Conservation (phyloP, 2,888 invertebrate species). For the Nymphalis c-album region DNA sequence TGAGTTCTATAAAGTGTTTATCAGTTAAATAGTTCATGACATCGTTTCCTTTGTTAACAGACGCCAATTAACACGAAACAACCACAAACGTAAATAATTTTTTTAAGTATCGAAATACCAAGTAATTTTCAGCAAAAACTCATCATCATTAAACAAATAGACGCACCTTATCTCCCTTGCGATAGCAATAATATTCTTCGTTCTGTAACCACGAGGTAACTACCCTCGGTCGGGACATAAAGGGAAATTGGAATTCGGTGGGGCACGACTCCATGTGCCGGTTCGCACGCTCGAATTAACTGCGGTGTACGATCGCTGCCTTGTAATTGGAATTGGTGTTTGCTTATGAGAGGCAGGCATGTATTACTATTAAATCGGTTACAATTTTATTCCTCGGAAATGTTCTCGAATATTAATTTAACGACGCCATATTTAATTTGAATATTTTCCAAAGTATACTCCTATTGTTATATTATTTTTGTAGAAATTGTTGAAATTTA, state of each 20-base stretch:
- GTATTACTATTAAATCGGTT: conserved; percentile 5
- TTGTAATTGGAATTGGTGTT: conserved; percentile 66
- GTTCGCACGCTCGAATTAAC: conserved; percentile 63
- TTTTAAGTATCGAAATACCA: conserved; percentile 20
- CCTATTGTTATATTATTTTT: too few relatives aligned
- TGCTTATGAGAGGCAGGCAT: conserved; percentile 35
- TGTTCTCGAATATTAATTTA: not conserved
- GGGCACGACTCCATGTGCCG: conserved; percentile 50
- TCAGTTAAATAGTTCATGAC: too few relatives aligned
- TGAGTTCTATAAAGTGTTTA: too few relatives aligned
- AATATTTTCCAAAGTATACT: too few relatives aligned
- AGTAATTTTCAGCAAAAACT: conserved; percentile 28
- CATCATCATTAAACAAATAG: conserved; percentile 36
- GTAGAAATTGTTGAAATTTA: too few relatives aligned
- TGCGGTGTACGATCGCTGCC: conserved; percentile 49
- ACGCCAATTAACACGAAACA: not conserved
- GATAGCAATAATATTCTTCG: conserved; percentile 35
- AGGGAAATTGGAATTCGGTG: conserved; percentile 63
- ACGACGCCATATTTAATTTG: too few relatives aligned
- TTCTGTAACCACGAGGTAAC: conserved; percentile 39
- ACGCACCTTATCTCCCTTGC: conserved; percentile 31
- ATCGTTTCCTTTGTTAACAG: not conserved
- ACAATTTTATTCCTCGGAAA: not conserved
- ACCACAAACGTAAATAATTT: too few relatives aligned
- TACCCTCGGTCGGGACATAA: conserved; percentile 51